Evolutionary conservation across 2,888 invertebrate genomes (phyloP).

Genomic region (Cheilosia vulpina): DNA sequence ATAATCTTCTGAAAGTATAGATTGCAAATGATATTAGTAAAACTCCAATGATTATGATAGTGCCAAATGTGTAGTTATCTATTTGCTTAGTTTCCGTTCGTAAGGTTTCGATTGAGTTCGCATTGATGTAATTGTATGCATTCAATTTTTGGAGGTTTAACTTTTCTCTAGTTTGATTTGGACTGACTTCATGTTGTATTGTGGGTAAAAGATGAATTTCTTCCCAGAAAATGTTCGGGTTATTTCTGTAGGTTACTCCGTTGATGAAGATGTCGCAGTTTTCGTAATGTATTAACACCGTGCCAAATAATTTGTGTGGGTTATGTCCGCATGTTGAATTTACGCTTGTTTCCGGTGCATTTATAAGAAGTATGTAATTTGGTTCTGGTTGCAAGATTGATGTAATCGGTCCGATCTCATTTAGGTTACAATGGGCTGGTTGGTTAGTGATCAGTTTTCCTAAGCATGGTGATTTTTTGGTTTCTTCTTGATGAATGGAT

Average conservation of each 20-base stretch:
- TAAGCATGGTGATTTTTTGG: background rate
- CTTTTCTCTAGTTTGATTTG: too few species aligned
- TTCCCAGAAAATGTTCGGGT: conserved; percentile 21
- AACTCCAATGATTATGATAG: too few species aligned
- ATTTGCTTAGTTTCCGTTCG: too few species aligned
- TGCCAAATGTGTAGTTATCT: too few species aligned
- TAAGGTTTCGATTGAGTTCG: too few species aligned
- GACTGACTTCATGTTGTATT: too few species aligned
- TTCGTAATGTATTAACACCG: background rate
- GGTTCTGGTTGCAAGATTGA: conserved; percentile 4
- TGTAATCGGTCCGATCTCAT: conserved; percentile 1
- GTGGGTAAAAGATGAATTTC: conserved; percentile 10
- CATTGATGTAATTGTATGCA: too few species aligned
- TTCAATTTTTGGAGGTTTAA: too few species aligned
- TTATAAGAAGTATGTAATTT: conserved; percentile 1
- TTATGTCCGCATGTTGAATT: conserved; percentile 5
- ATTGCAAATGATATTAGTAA: too few species aligned
- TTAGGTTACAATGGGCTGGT: conserved; percentile 3
- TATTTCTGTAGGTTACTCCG: conserved; percentile 8
- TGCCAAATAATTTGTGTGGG: background rate
- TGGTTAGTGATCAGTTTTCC: conserved; percentile 2
- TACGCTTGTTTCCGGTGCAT: conserved; percentile 3
- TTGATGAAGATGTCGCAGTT: conserved; percentile 19
- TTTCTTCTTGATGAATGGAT: too few species aligned
- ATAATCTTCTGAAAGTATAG: too few species aligned